Percentiles rank a stretch among this genome's conserved stretches.
Evolutionary conservation across 2,888 invertebrate species (phyloP).

Genomic region (Orthonevra nobilis): DNA sequence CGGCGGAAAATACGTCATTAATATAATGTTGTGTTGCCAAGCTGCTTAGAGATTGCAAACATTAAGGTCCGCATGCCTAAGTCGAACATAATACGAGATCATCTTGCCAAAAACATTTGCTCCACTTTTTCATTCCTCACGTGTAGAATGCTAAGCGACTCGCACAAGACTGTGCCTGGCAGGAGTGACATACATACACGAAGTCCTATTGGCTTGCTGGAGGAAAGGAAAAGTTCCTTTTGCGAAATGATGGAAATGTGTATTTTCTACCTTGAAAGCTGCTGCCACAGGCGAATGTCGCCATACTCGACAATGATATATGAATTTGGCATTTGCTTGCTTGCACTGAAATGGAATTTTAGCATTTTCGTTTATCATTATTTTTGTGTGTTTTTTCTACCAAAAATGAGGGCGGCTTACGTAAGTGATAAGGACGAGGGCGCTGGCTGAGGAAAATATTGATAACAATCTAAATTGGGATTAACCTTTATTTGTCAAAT

Average conservation of each 20-base stretch:
- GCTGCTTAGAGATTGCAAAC: conserved; percentile 52
- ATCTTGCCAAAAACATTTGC: conserved; percentile 70
- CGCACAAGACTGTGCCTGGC: conserved; percentile 2
- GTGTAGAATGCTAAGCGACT: conserved; percentile 42
- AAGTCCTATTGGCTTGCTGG: not conserved
- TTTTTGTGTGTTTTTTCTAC: no score
- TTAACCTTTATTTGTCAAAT: no score
- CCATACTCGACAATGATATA: conserved; percentile 62
- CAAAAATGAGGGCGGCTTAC: no score
- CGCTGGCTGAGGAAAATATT: no score
- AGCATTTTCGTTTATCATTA: no score
- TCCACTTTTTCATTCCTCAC: conserved; percentile 56
- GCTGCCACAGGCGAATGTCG: conserved; percentile 47
- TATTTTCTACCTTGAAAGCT: conserved; percentile 43
- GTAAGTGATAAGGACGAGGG: no score
- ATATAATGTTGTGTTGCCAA: conserved; percentile 59
- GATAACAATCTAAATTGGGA: no score
- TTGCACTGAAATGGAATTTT: conserved; percentile 58
- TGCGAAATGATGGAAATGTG: conserved; percentile 61
- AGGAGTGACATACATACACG: not conserved
- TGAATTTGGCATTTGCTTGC: conserved; percentile 56
- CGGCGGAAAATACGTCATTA: conserved; percentile 66
- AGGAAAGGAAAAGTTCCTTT: conserved; percentile 26
- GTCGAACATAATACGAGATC: conserved; percentile 67
- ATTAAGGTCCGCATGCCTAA: conserved; percentile 63